These are phyloP conservation scores for Bombus cullumanus DNA, from an alignment of 1,140 invertebrate species.

Conservation along the genomic window DNA sequence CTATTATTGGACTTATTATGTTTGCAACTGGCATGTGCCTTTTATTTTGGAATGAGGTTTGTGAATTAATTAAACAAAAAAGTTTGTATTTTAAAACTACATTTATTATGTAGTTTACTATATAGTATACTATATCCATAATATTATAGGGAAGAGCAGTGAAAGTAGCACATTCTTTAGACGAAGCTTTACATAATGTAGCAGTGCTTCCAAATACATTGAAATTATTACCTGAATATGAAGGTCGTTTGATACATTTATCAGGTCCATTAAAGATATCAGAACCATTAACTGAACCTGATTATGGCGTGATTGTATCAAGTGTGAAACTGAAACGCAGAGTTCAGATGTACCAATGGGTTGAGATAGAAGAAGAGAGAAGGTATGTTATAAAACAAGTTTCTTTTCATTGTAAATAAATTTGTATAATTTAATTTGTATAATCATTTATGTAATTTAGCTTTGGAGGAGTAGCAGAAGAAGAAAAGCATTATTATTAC, in stretches of 20 bases:
- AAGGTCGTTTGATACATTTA: constrained; percentile 90
- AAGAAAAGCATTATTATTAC: constrained; percentile 87
- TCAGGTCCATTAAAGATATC: constrained; percentile 87
- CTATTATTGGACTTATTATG: constrained; percentile 84
- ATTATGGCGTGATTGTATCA: constrained; percentile 90
- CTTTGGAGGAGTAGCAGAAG: constrained; percentile 66
- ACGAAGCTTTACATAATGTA: constrained; percentile 87
- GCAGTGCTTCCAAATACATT: constrained; percentile 83
- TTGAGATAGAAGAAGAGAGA: constrained; percentile 88
- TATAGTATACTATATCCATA: neutral
- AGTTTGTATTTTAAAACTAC: constrained; percentile 15
- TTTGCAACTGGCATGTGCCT: constrained; percentile 84
- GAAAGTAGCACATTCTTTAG: constrained; percentile 87
- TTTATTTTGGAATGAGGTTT: constrained; percentile 90
- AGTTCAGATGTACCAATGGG: constrained; percentile 96
- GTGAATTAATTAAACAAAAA: constrained; percentile 31
- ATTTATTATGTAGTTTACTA: neutral
- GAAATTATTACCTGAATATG: constrained; percentile 85
- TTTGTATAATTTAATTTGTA: constrained; percentile 67
- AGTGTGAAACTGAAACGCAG: constrained; percentile 89
- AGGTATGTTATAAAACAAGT: constrained; percentile 73
- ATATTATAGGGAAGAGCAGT: constrained; percentile 86
- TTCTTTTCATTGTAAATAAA: neutral
- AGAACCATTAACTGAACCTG: constrained; percentile 91
- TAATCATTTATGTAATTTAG: constrained; percentile 66